A percentile compares a stretch with the other conserved stretches of the same genome.
These are phyloP conservation scores for Magallana ariakensis DNA, from an alignment of 1,140 invertebrate genomes.

Conservation along the genomic window DNA sequence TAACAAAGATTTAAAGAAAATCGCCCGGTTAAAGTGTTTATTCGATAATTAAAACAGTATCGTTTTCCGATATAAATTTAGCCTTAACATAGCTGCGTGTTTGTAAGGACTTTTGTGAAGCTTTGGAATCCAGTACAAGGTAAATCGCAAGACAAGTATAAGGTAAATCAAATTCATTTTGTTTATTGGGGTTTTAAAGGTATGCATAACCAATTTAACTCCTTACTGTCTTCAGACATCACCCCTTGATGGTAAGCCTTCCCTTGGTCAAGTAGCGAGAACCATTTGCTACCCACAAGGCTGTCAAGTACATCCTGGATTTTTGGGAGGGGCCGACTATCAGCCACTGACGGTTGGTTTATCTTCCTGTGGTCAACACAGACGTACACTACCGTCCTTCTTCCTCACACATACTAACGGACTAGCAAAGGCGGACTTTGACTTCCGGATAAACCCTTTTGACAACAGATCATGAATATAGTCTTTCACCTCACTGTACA, in stretches of 20 bases:
- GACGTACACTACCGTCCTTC: conserved; percentile 54
- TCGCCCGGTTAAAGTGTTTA: too few relatives aligned
- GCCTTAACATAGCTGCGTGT: too few relatives aligned
- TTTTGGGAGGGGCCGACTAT: conserved; percentile 41
- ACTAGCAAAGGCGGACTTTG: conserved; percentile 45
- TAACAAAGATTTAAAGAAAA: too few relatives aligned
- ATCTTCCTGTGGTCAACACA: conserved; percentile 61
- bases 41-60: too few relatives aligned
- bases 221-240: conserved; percentile 37
- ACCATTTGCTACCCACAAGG: conserved; percentile 49
- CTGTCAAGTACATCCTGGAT: conserved; percentile 52
- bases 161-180: too few relatives aligned
- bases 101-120: too few relatives aligned
- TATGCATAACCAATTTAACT: too few relatives aligned
- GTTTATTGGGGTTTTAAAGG: too few relatives aligned
- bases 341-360: conserved; percentile 50
- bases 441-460: too few relatives aligned
- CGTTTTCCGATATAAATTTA: too few relatives aligned
- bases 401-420: conserved; percentile 58
- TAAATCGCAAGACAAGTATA: too few relatives aligned
- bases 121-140: too few relatives aligned
- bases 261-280: conserved; percentile 58
- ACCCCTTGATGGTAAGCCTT: conserved; percentile 64
- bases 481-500: conserved; percentile 60
- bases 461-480: conserved; percentile 49